Conservation (phyloP, 2,888 invertebrate genomes). For the Ecdyonurus torrentis region DNA sequence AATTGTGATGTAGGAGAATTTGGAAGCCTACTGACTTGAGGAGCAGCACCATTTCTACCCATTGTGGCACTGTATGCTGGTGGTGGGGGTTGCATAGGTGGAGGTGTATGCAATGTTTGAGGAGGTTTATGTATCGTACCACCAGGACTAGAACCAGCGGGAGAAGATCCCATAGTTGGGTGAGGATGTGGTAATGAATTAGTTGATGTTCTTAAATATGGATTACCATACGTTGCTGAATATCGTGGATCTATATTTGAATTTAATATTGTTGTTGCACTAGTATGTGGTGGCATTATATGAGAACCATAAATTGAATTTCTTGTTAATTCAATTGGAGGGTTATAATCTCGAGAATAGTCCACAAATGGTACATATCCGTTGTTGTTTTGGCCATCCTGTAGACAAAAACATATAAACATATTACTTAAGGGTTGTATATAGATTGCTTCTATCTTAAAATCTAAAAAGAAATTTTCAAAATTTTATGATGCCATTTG, state of each 20-base stretch:
- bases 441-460: no score
- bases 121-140: constrained; percentile 24
- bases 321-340: constrained; percentile 44
- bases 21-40: constrained; percentile 33
- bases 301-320: constrained; percentile 17
- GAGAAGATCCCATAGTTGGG: constrained; percentile 12
- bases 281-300: constrained; percentile 22
- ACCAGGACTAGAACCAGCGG: constrained; percentile 18
- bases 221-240: constrained; percentile 72
- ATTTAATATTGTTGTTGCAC: constrained; percentile 16
- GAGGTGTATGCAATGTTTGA: constrained; percentile 8
- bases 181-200: constrained; percentile 25
- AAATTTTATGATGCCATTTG: no score
- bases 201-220: constrained; percentile 57
- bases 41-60: constrained; percentile 24
- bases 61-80: constrained; percentile 10
- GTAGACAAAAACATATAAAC: constrained; percentile 16
- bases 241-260: constrained; percentile 59
- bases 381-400: constrained; percentile 69
- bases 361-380: constrained; percentile 81
- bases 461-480: no score
- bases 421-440: no score
- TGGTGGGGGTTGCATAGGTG: constrained; percentile 9
- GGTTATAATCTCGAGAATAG: constrained; percentile 76
- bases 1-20: constrained; percentile 34